Evolutionary conservation across 2,113 vertebrate genomes (phyloP), one percentile per base, ranked within the genome.

Genomic region (Piprites chloris): DNA sequence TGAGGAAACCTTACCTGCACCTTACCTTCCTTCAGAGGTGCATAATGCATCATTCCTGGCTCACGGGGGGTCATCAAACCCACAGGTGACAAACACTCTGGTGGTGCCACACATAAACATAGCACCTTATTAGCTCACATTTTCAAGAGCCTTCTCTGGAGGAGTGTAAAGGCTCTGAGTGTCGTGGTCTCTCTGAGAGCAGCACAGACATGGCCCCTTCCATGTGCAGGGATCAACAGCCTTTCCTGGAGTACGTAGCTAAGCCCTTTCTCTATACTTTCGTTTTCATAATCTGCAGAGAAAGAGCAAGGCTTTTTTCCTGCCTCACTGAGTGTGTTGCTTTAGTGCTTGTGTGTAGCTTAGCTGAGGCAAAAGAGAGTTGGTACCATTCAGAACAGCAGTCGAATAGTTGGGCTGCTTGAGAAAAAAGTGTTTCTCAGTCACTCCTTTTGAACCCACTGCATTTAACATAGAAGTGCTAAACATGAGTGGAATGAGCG

Each of bases 201-300:
- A 62, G 30, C 30, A 55, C 39, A 55, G 41, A 41, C 11, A 3
- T 4, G 30, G 26, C 39, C 24, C 39, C 33, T 73, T 53, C 23
- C 0, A 0, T 2, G 5, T 26, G 53, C 15, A 5, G 39, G 49
- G 19, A 75, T 68, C 37, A 72, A 9, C 16, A 67, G 44, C 39
- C 27, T 73, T 77, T 77, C 32, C 53, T 85, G 44, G 15, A 63
- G 24, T 14, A 28, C 0, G 0, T n/a, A 24, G 30, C 24, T 53
- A 39, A 71, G 32, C 9, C 27, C 6, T 75, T 69, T 47, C 19
- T 41, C 42, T 56, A 15, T 18, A 17, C 4, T 3, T 9, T 39
- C 41, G 27, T 35, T 10, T 22, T n/a, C 15, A 26, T 11, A 30
- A 23, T 71, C 33, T 82, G 11, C 13, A 27, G 30, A 68, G 56